Base-by-base conservation (phyloP, 2,797 vertebrate species). In the Hybognathus amarus region DNA sequence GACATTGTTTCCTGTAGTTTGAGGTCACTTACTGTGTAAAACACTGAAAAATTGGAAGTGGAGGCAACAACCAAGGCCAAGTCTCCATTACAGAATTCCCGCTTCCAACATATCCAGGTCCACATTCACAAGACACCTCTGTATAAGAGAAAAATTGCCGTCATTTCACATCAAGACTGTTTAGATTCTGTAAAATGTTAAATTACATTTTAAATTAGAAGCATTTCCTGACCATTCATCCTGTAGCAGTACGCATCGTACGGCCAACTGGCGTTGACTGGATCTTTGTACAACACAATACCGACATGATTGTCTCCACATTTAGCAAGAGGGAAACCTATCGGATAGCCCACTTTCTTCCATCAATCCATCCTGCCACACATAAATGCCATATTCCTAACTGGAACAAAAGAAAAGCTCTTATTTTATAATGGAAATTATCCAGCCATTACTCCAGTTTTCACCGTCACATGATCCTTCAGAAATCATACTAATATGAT, bases 171-270 rank as follows among this genome's bases (percentile, higher is more conserved):
- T 77, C 40, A 47, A 63, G 6, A 42, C n/a, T 45, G n/a, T 47
- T 64, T 64, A 67, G 13, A 27, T 30, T 22, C 6, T 20, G 24
- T 79, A 66, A 74, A 74, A 79, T 40, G 6, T 69, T 2, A 56
- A 15, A 69, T 68, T 3, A 52, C 22, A 24, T 52, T 66, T 15
- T 17, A 79, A 40, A 20, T 36, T 2, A 30, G 11, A 66, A 54
- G 20, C 2, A 59, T 59, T 59, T 59, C 13, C 52, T 20, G n/a
- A 40, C 98, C 98, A 94, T 88, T 93, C 75, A 93, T 86, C 1
- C 95, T 94, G 92, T 96, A 98, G 93, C 98, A 99, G 91, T 96
- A 99, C 0, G 97, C 95, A 2, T 99, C 97, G 87, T 97, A 99
- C 8, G 33, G 90, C 91, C 94, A 95, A 0, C 91, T 96, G 85